Evolutionary conservation across 2,113 vertebrate species (phyloP).

Genomic region (Rousettus leschenaultii): DNA sequence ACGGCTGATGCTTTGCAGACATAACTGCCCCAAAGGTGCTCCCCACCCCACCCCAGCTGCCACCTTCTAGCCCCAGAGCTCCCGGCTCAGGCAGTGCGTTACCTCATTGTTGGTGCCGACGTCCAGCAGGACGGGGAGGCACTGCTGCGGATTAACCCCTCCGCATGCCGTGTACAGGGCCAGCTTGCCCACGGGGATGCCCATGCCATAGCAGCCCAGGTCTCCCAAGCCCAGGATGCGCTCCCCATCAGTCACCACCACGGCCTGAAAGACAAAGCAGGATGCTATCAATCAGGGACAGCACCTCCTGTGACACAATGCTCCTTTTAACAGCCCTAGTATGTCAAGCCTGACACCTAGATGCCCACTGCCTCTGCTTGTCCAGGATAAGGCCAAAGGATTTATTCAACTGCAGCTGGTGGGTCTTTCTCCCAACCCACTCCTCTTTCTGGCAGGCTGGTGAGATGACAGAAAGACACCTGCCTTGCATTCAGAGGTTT

Average conservation of each 20-base stretch:
- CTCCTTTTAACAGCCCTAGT: not conserved
- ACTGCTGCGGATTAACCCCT: constrained; percentile 92
- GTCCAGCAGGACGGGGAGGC: constrained; percentile 97
- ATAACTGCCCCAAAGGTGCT: not conserved
- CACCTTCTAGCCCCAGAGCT: not conserved
- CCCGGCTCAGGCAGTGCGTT: not conserved
- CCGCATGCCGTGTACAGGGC: constrained; percentile 98
- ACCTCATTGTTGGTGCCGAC: constrained; percentile 98
- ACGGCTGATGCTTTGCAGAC: not conserved
- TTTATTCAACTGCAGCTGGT: not conserved
- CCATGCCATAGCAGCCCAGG: constrained; percentile 96
- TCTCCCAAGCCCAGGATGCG: constrained; percentile 97
- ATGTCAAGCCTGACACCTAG: not conserved
- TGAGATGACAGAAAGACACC: not conserved
- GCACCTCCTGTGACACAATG: not conserved
- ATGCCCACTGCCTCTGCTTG: not conserved
- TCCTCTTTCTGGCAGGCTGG: not conserved
- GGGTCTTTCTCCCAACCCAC: not conserved
- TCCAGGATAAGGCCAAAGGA: not conserved
- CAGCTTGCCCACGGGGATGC: constrained; percentile 97
- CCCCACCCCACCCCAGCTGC: no score
- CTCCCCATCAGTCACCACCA: constrained; percentile 98
- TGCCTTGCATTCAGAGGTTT: not conserved
- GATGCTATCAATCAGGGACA: not conserved
- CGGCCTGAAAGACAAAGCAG: constrained; percentile 84